These are phyloP conservation scores for Thecocarcelia acutangulata DNA, from an alignment of 2,888 invertebrate genomes.

Conservation along the genomic window DNA sequence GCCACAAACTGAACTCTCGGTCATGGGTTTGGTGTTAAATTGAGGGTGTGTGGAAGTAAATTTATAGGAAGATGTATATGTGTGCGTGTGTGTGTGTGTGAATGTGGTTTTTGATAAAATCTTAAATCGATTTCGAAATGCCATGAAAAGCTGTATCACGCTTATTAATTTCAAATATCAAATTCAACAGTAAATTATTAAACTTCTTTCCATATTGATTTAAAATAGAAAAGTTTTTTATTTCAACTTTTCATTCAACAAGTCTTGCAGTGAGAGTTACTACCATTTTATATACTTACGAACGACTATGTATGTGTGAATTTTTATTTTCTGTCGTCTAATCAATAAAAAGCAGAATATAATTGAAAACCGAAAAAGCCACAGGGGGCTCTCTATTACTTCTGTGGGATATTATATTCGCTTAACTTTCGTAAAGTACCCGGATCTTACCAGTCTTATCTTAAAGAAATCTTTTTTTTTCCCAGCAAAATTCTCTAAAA, in stretches of 20 bases:
- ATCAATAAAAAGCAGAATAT: background rate
- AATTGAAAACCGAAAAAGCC: constrained; percentile 23
- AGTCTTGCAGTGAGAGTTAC: constrained; percentile 27
- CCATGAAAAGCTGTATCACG: constrained; percentile 57
- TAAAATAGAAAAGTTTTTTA: constrained; percentile 27
- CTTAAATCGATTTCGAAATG: constrained; percentile 60
- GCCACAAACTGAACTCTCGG: background rate
- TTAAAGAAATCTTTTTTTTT: constrained; percentile 43
- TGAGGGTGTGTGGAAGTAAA: constrained; percentile 15
- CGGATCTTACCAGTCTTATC: constrained; percentile 58
- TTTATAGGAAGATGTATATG: background rate
- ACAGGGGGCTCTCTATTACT: constrained; percentile 40
- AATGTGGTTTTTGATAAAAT: constrained; percentile 58
- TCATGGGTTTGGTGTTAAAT: constrained; percentile 30
- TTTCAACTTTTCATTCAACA: constrained; percentile 43
- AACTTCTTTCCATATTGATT: constrained; percentile 16
- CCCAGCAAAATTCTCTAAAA: constrained; percentile 31
- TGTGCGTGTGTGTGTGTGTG: constrained; percentile 10
- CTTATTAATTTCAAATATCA: constrained; percentile 58
- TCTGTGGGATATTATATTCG: constrained; percentile 32
- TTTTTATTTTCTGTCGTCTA: background rate
- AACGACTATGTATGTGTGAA: background rate
- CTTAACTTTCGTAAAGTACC: constrained; percentile 44
- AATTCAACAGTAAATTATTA: constrained; percentile 29
- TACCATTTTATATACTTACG: background rate